Evolutionary conservation across 2,113 vertebrate genomes (phyloP).

Genomic region (Orycteropus afer): DNA sequence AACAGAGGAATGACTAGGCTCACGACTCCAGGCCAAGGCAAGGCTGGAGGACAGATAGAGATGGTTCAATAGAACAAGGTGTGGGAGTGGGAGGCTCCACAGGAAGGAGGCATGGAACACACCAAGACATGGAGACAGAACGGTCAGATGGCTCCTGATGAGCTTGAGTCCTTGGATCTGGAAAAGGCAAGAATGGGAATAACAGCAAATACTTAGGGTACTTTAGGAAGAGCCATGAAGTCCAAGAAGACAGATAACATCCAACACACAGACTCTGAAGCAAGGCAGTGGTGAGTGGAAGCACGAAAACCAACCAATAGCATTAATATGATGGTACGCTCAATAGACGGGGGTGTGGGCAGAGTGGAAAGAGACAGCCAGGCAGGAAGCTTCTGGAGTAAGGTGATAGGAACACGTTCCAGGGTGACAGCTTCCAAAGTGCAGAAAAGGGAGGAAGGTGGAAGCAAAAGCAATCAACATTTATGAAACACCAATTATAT

Average conservation of each 20-base stretch:
- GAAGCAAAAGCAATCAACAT: neutral
- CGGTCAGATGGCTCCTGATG: accelerated
- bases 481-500: neutral
- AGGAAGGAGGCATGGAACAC: neutral
- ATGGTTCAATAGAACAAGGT: no score
- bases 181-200: neutral
- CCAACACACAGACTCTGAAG: accelerated
- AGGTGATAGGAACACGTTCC: accelerated
- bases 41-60: neutral
- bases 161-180: neutral
- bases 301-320: accelerated
- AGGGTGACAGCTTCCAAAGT: neutral
- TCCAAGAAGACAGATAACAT: neutral
- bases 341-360: accelerated
- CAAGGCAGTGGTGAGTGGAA: accelerated
- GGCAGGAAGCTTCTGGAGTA: neutral
- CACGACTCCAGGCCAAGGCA: neutral
- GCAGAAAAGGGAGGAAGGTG: neutral
- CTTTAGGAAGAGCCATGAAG: accelerated
- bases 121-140: neutral
- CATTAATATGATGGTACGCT: accelerated
- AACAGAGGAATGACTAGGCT: neutral
- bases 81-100: accelerated
- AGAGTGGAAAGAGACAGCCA: neutral
- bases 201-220: neutral